Conservation (phyloP, 2,113 vertebrate species). For the Hyaena hyaena region DNA sequence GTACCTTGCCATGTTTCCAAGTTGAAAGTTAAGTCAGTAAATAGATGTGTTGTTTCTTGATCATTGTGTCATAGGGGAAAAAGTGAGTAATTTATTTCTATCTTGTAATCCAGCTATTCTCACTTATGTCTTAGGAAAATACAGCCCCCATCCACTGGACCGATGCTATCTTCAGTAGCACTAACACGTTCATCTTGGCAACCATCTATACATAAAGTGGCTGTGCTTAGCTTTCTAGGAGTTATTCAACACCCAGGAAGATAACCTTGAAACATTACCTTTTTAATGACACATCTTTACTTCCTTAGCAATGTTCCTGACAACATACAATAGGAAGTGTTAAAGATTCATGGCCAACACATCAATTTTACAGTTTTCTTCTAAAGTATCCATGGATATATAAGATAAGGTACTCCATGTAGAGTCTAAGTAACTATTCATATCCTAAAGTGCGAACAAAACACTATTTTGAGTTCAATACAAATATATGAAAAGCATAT, state of each 20-base stretch:
- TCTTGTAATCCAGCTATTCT: background rate
- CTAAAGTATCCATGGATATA: constrained; percentile 39
- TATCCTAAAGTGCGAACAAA: background rate
- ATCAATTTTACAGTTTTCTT: constrained; percentile 50
- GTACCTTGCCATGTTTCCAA: background rate
- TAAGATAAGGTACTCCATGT: constrained; percentile 3
- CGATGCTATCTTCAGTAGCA: background rate
- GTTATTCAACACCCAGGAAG: background rate
- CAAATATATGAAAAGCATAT: constrained; percentile 28
- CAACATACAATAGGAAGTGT: background rate
- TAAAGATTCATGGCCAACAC: constrained; percentile 49
- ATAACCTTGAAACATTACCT: background rate
- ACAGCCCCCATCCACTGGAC: background rate
- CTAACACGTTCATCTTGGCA: background rate
- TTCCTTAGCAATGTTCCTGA: constrained; percentile 44
- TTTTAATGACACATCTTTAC: constrained; percentile 51
- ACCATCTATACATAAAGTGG: background rate
- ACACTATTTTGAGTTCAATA: constrained; percentile 9
- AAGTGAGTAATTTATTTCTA: background rate
- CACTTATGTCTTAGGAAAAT: background rate
- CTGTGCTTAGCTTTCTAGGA: background rate
- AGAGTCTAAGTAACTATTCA: constrained; percentile 32
- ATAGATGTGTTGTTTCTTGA: background rate
- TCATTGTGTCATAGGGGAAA: background rate
- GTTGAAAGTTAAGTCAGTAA: background rate